These are phyloP conservation scores for Chymomyza caudatula DNA, from an alignment of 2,888 invertebrate genomes.

Conservation along the genomic window DNA sequence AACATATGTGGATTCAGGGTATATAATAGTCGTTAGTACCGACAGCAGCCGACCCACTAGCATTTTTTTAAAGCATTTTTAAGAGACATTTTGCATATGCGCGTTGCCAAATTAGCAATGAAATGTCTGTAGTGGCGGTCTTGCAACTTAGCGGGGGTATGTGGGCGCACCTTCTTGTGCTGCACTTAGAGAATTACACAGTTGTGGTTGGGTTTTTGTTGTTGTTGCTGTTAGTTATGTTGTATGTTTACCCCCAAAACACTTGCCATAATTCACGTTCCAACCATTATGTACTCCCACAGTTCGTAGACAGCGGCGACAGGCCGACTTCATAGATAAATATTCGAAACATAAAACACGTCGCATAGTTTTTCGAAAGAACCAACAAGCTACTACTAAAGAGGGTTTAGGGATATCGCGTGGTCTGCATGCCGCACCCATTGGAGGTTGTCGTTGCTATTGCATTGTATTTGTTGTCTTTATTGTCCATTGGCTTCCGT, in stretches of 20 bases:
- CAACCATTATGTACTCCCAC: slow-evolving; percentile 17
- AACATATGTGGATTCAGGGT: too few species aligned
- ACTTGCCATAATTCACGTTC: slow-evolving; percentile 8
- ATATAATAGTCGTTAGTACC: too few species aligned
- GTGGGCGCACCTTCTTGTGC: slow-evolving; percentile 55
- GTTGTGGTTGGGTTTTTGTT: slow-evolving; percentile 9
- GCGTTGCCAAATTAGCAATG: slow-evolving; percentile 43
- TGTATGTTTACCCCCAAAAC: slow-evolving; percentile 5
- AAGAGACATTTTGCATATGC: slow-evolving; percentile 27
- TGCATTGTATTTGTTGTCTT: slow-evolving; percentile 14
- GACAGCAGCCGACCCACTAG: too few species aligned
- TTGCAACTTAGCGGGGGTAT: slow-evolving; percentile 2
- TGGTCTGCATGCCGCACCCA: slow-evolving; percentile 35
- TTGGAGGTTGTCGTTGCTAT: too few species aligned
- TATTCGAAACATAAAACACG: slow-evolving; percentile 11
- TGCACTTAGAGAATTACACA: slow-evolving; percentile 47
- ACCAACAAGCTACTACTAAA: not conserved
- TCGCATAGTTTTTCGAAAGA: not conserved
- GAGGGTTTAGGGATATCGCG: slow-evolving; percentile 11
- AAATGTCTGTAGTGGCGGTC: slow-evolving; percentile 21
- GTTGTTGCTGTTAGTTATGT: slow-evolving; percentile 7
- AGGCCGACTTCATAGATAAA: slow-evolving; percentile 15
- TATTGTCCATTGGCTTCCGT: slow-evolving; percentile 44
- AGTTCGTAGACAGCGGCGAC: not conserved
- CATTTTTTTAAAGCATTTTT: not conserved